phyloP scores from a whole-genome alignment of 2,888 invertebrate species.

The Apodemia mormo region DNA sequence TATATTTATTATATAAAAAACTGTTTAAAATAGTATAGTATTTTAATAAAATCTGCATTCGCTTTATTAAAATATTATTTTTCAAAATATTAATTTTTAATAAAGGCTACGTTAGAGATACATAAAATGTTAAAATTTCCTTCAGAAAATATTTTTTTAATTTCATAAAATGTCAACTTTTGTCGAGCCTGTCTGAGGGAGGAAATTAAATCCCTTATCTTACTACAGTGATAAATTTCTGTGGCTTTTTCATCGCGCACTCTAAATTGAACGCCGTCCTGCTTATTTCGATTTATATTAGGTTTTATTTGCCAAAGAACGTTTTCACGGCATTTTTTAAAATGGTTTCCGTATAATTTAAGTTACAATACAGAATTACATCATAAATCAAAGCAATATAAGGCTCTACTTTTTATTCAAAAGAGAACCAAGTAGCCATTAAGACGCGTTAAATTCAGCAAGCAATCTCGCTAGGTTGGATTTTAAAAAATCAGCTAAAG shows the following conservation, averaged over 20 bases:
- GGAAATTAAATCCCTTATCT: conserved; percentile 69
- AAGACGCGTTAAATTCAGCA: conserved; percentile 43
- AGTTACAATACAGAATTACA: conserved; percentile 32
- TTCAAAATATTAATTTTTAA: not conserved
- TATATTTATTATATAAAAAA: too few species aligned
- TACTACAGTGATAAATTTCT: conserved; percentile 60
- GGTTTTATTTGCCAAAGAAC: conserved; percentile 27
- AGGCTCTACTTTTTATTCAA: conserved; percentile 33
- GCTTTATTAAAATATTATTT: not conserved
- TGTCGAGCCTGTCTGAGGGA: conserved; percentile 58
- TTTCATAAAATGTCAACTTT: conserved; percentile 55
- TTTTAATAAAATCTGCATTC: too few species aligned
- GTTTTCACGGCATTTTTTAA: conserved; percentile 30
- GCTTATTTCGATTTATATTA: conserved; percentile 36
- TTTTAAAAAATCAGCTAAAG: conserved; percentile 43
- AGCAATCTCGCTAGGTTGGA: conserved; percentile 43
- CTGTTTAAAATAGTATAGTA: too few species aligned
- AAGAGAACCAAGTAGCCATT: conserved; percentile 45
- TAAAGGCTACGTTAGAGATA: not conserved
- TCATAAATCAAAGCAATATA: conserved; percentile 36
- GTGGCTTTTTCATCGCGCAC: conserved; percentile 52
- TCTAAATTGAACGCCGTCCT: conserved; percentile 41
- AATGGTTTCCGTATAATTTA: conserved; percentile 34
- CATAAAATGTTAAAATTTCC: conserved; percentile 22
- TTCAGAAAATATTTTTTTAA: conserved; percentile 44